Percentiles rank a stretch among this genome's conserved stretches.
Evolutionary conservation across 2,888 invertebrate species (phyloP).

Genomic region (Caenorhabditis drosophilae): DNA sequence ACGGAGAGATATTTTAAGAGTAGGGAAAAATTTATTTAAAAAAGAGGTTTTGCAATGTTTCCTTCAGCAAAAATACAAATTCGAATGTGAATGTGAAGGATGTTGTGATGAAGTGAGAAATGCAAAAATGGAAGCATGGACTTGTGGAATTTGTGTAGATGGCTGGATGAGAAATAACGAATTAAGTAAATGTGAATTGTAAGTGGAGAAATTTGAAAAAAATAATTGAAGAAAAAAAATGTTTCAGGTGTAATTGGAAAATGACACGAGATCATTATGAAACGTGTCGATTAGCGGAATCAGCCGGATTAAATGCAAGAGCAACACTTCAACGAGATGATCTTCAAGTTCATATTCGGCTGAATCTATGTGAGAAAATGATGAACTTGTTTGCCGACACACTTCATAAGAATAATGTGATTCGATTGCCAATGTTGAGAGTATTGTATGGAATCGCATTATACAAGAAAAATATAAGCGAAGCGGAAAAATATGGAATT

Average conservation of each 20-base stretch:
- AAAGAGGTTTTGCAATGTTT: too few relatives aligned
- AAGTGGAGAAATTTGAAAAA: neutral
- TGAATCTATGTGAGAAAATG: conserved; percentile 12
- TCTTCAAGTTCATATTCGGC: neutral
- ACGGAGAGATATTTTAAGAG: conserved; percentile 19
- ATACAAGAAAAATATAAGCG: conserved; percentile 1
- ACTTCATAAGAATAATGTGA: conserved; percentile 18
- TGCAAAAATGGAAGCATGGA: conserved; percentile 30
- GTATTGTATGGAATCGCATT: conserved; percentile 11
- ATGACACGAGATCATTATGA: conserved; percentile 26
- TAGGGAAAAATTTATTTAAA: conserved; percentile 1
- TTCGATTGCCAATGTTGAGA: conserved; percentile 19
- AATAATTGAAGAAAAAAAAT: neutral
- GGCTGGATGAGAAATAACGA: conserved; percentile 14
- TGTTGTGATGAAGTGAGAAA: conserved; percentile 46
- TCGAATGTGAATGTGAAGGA: conserved; percentile 48
- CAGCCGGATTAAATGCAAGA: conserved; percentile 3
- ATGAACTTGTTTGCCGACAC: conserved; percentile 4
- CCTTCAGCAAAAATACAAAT: conserved; percentile 45
- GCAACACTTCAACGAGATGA: conserved; percentile 3
- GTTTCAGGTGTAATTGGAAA: conserved; percentile 33
- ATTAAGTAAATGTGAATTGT: conserved; percentile 12
- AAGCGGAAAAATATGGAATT: conserved; percentile 7
- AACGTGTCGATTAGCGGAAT: conserved; percentile 18
- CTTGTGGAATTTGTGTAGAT: conserved; percentile 24